These are phyloP conservation scores for Colistium nudipinnis DNA, from an alignment of 2,113 vertebrate genomes.

Conservation along the genomic window DNA sequence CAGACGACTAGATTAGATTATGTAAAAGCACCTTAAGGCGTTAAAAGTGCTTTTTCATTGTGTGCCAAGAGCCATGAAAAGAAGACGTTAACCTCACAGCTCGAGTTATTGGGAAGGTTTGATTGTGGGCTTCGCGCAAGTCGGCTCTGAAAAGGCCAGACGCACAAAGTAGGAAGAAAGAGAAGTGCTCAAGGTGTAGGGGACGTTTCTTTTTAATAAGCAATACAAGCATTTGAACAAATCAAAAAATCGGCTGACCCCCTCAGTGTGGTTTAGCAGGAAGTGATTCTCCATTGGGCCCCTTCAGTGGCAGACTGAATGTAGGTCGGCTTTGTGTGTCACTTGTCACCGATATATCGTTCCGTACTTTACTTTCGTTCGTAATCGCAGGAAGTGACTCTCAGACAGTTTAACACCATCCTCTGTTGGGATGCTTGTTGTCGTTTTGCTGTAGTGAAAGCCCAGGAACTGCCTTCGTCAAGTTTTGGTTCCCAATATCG, in stretches of 20 bases:
- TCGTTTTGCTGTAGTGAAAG: conserved; percentile 44
- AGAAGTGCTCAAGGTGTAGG: background rate
- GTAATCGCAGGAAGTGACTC: conserved; percentile 22
- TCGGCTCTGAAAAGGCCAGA: conserved; percentile 5
- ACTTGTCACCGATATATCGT: conserved; percentile 15
- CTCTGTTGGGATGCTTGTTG: conserved; percentile 39
- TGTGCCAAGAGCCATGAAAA: conserved; percentile 38
- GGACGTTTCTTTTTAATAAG: conserved; percentile 44
- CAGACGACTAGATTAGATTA: conserved; percentile 2
- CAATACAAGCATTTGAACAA: conserved; percentile 67
- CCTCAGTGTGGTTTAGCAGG: conserved; percentile 16
- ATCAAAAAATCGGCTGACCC: conserved; percentile 23
- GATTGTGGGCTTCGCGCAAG: background rate
- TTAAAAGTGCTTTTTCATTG: conserved; percentile 28
- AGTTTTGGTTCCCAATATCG: too few relatives aligned
- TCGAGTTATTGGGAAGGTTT: background rate
- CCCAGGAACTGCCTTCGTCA: conserved; percentile 60
- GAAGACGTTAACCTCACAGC: conserved; percentile 16
- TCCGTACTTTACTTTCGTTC: conserved; percentile 34
- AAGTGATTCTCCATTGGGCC: conserved; percentile 47
- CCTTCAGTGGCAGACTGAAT: conserved; percentile 60
- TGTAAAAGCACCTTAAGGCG: conserved; percentile 27
- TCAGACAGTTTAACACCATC: conserved; percentile 38
- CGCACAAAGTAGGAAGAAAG: conserved; percentile 5
- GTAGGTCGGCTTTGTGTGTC: conserved; percentile 49